These are phyloP conservation scores for Sylvietta virens DNA, from an alignment of 2,113 vertebrate genomes.

Conservation along the genomic window DNA sequence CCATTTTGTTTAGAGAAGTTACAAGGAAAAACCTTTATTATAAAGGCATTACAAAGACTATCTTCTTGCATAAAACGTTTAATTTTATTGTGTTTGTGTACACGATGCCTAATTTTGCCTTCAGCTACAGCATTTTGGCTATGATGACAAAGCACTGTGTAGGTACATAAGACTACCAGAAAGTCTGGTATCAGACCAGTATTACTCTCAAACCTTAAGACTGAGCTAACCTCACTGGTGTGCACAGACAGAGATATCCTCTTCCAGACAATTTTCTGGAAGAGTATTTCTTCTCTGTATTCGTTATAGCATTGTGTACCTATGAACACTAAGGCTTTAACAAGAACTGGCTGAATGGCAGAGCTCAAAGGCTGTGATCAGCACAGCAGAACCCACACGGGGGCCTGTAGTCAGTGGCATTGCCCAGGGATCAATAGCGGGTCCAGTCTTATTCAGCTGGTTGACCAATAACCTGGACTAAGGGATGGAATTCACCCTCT, in stretches of 20 bases:
- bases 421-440: neutral
- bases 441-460: neutral
- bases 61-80: neutral
- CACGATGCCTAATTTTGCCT: neutral
- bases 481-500: neutral
- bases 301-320: neutral
- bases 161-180: neutral
- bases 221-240: neutral
- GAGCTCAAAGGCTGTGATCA: neutral
- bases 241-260: neutral
- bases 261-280: neutral
- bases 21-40: neutral
- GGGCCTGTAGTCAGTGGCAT: neutral
- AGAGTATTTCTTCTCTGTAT: neutral
- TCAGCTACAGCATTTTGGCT: neutral
- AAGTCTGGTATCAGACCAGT: neutral
- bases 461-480: neutral
- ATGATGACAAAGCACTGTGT: neutral
- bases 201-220: neutral
- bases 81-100: neutral
- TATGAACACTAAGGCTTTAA: neutral
- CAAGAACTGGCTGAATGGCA: neutral
- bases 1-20: neutral
- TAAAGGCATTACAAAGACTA: neutral
- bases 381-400: neutral